phyloP scores from a whole-genome alignment of 2,888 invertebrate species.

The Erebia aethiops region DNA sequence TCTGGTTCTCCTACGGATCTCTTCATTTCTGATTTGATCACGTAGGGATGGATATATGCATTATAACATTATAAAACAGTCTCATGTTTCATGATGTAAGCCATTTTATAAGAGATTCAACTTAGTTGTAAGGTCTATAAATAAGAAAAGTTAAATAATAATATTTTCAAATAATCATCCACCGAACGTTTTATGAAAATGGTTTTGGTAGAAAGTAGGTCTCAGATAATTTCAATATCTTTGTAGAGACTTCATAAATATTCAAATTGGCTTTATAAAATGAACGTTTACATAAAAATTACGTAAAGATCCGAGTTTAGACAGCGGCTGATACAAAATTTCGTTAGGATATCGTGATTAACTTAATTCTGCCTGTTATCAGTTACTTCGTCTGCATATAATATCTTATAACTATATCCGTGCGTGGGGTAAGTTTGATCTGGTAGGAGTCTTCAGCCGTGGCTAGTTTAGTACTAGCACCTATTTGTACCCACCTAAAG shows the following conservation, averaged over 20 bases:
- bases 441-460: too few relatives aligned
- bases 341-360: background rate
- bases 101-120: too few relatives aligned
- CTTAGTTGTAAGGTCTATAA: background rate
- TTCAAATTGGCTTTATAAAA: constrained; percentile 10
- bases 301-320: background rate
- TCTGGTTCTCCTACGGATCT: too few relatives aligned
- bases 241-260: constrained; percentile 12
- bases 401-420: too few relatives aligned
- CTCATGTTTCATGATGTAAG: too few relatives aligned
- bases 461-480: too few relatives aligned
- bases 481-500: too few relatives aligned
- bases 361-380: background rate
- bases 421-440: too few relatives aligned
- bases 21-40: too few relatives aligned
- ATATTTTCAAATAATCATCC: constrained; percentile 1
- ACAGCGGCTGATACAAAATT: background rate
- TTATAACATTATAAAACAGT: too few relatives aligned
- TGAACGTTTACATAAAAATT: constrained; percentile 14
- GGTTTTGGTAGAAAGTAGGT: background rate
- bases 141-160: background rate
- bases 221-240: constrained; percentile 11
- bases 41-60: too few relatives aligned
- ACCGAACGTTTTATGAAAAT: background rate
- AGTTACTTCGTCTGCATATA: too few relatives aligned